Base-by-base conservation (phyloP, 2,797 vertebrate genomes). In the Psittacula echo region DNA sequence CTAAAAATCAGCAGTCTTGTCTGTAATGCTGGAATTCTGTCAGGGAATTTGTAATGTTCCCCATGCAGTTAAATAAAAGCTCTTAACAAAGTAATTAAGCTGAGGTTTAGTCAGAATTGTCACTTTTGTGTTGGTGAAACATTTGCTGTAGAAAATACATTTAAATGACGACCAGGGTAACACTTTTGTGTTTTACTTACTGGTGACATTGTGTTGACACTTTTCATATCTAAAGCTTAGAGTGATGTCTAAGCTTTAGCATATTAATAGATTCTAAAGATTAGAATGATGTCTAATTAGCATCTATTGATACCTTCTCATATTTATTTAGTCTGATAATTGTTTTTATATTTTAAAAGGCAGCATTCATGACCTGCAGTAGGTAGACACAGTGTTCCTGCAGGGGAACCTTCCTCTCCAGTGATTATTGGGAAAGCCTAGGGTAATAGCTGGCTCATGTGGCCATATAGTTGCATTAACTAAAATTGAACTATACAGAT, bases 391-490 rank as follows among this genome's bases (percentile, higher is more conserved):
- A 24, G 29, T 41, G 7, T 62, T 81, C 27, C 21, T 51, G 16
- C 34, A 44, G 73, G 56, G 66, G 27, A 74, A 20, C 10, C 30
- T 58, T 16, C 10, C 5, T 51, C 27, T 51, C 14, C 47, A 41
- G 0, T 37, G 47, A 13, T 24, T 54, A 10, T n/a, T 14, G 50
- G 24, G 32, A 77, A 56, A 70, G 47, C 27, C 19, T n/a, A 6
- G 24, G 22, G 24, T 51, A 70, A 13, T 20, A 51, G 6, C 13
- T 73, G 42, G 27, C n/a, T 44, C 5, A 1, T 42, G 27, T 30
- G 47, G 58, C 23, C 4, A 4, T 51, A 10, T 23, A 64, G 34
- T 50, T 78, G 13, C 0, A 0, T 60, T 79, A 65, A 37, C 32
- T 68, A 39, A 60, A 51, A 47, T 1, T 4, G 27, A 54, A 24